These are phyloP conservation scores for Phalacrocorax carbo DNA, from an alignment of 2,113 vertebrate genomes.

Conservation along the genomic window DNA sequence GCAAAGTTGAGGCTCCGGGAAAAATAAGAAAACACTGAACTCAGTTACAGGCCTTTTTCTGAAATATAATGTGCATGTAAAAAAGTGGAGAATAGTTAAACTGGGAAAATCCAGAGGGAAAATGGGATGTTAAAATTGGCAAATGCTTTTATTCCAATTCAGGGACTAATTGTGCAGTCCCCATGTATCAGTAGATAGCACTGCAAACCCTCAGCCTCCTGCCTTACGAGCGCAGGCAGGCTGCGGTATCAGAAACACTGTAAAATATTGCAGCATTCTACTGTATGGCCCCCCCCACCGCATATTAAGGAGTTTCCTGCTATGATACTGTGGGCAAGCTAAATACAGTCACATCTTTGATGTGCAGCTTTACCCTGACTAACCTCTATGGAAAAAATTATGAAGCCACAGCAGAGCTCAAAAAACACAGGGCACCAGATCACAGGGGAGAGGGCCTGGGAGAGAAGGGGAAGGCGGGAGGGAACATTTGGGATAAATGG, in stretches of 20 bases:
- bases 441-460: not conserved
- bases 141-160: not conserved
- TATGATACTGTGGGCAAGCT: not conserved
- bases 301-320: not conserved
- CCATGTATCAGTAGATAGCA: rapidly evolving
- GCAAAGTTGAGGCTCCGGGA: not conserved
- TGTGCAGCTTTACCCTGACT: slow-evolving; percentile 11
- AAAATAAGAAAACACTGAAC: not conserved
- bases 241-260: not conserved
- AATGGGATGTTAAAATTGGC: not conserved
- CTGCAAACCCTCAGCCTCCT: not conserved
- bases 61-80: not conserved
- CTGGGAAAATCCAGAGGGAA: not conserved
- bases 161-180: not conserved
- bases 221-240: not conserved
- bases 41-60: not conserved
- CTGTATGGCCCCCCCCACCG: not conserved
- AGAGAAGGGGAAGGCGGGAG: not conserved
- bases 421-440: slow-evolving; percentile 3
- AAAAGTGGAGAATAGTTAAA: not conserved
- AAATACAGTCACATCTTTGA: not conserved
- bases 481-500: not conserved
- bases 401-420: not conserved
- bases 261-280: not conserved
- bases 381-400: slow-evolving; percentile 27